phyloP scores from a whole-genome alignment of 2,797 vertebrate species.

The Enteromius argenteus region DNA sequence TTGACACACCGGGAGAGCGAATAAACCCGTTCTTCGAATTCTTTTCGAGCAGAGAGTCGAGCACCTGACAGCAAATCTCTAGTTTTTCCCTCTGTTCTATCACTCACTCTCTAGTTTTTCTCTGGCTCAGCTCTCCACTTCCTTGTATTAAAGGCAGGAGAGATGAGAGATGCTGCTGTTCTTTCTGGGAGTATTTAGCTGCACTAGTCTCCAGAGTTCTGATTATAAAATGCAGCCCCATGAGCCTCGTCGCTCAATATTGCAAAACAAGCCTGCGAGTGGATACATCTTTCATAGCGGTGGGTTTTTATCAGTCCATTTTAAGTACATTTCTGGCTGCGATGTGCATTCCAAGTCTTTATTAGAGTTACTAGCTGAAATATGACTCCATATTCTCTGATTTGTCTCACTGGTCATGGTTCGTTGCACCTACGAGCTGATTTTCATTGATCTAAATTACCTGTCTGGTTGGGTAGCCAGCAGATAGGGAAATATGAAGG shows the following conservation, averaged over 20 bases:
- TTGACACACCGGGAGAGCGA: slow-evolving; percentile 68
- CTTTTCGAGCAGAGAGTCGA: slow-evolving; percentile 19
- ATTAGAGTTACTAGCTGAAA: slow-evolving; percentile 26
- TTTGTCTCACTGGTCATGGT: slow-evolving; percentile 36
- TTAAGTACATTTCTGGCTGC: slow-evolving; percentile 17
- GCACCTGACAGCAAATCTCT: slow-evolving; percentile 41
- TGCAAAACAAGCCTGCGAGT: slow-evolving; percentile 17
- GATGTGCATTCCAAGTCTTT: slow-evolving; percentile 27
- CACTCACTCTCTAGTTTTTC: slow-evolving; percentile 47
- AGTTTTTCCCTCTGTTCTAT: slow-evolving; percentile 35
- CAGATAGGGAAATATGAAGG: slow-evolving; percentile 33
- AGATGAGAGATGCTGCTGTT: slow-evolving; percentile 9
- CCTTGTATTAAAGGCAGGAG: slow-evolving; percentile 17
- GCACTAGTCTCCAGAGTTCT: slow-evolving; percentile 23
- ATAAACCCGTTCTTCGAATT: slow-evolving; percentile 63
- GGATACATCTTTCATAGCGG: slow-evolving; percentile 5
- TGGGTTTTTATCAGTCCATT: slow-evolving; percentile 28
- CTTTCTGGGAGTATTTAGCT: slow-evolving; percentile 36
- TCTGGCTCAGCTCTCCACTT: slow-evolving; percentile 20
- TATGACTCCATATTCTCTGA: slow-evolving; percentile 35
- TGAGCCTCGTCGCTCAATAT: slow-evolving; percentile 12
- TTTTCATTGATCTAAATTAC: slow-evolving; percentile 52
- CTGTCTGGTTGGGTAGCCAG: slow-evolving; percentile 36
- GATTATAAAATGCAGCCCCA: slow-evolving; percentile 15
- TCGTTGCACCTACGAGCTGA: slow-evolving; percentile 40